Evolutionary conservation across 2,888 invertebrate species (phyloP), one percentile per base, ranked within the genome.

Genomic region (Lithophane leautieri): DNA sequence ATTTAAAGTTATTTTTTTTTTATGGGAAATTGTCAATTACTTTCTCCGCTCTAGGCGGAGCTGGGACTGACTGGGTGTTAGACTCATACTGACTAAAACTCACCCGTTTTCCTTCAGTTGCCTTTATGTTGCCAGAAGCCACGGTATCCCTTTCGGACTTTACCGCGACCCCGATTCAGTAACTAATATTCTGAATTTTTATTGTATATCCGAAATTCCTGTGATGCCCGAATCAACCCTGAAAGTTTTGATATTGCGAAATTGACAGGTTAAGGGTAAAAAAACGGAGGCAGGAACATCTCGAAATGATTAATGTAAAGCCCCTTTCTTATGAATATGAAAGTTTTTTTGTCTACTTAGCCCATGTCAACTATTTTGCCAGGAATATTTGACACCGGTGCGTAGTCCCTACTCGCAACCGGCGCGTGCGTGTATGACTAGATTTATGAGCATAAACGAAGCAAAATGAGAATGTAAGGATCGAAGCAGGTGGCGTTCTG

Each of bases 211-310:
- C 14, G 14, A 25, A 7, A 12, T 25, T 56, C 14, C 25, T 3
- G 25, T 16, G 14, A 56, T 25, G 7, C 25, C 7, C 14, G 25
- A 56, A 56, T 25, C 12, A 6, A 25, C 14, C 14, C 54, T 56
- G 25, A 56, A 56, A 56, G 9, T 58, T 28, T 25, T 54, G 12
- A 75, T 62, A 40, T 63, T 25, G 12, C 16, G 1, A 75, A 75
- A 75, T 65, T 65, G 56, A 50, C 76, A 42, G 58, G 65, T 50
- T 65, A 58, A 65, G 40, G 58, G 76, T 50, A 19, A 76, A 19
- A 76, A 76, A 58, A 50, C n/a, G 19, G 56, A 40, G 34, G 50
- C 56, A 42, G 50, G 7, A 60, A 66, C 28, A 65, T 42, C 76
- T 56, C 28, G 1, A 40, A 1, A 65, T 65, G 50, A 75, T 75